A percentile compares a stretch with the other conserved stretches of the same genome.
These are phyloP conservation scores for Mythimna ferrago DNA, from an alignment of 2,888 invertebrate species.

Conservation along the genomic window DNA sequence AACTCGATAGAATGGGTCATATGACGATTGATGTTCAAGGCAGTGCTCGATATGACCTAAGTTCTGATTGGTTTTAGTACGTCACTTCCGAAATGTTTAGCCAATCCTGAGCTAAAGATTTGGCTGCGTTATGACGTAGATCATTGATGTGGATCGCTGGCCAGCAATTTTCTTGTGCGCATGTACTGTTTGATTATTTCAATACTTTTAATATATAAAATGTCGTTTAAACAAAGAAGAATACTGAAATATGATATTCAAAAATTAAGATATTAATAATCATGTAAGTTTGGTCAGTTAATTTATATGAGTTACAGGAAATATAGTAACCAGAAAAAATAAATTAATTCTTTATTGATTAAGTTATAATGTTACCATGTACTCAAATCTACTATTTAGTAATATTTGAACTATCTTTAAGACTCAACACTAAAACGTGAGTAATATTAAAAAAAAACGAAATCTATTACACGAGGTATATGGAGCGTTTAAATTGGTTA, in stretches of 20 bases:
- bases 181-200: slow-evolving; percentile 78
- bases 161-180: slow-evolving; percentile 86
- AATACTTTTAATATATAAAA: slow-evolving; percentile 57
- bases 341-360: slow-evolving; percentile 47
- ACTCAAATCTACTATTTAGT: slow-evolving; percentile 27
- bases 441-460: no score
- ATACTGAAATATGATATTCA: fast-evolving
- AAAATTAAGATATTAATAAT: slow-evolving; percentile 17
- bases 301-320: not conserved
- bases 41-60: slow-evolving; percentile 89
- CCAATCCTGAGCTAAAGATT: slow-evolving; percentile 90
- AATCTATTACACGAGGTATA: no score
- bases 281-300: fast-evolving
- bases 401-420: slow-evolving; percentile 2
- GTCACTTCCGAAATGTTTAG: slow-evolving; percentile 85
- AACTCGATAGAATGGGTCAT: slow-evolving; percentile 93
- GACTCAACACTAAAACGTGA: not conserved
- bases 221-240: not conserved
- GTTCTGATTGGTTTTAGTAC: slow-evolving; percentile 90
- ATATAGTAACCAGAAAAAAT: not conserved
- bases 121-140: slow-evolving; percentile 89
- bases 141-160: slow-evolving; percentile 89
- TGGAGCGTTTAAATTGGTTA: no score
- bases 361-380: slow-evolving; percentile 45
- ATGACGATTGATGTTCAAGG: slow-evolving; percentile 93